Evolutionary conservation across 2,888 invertebrate genomes (phyloP), one percentile per base, ranked within the genome.

Genomic region (Sminthurides aquaticus): DNA sequence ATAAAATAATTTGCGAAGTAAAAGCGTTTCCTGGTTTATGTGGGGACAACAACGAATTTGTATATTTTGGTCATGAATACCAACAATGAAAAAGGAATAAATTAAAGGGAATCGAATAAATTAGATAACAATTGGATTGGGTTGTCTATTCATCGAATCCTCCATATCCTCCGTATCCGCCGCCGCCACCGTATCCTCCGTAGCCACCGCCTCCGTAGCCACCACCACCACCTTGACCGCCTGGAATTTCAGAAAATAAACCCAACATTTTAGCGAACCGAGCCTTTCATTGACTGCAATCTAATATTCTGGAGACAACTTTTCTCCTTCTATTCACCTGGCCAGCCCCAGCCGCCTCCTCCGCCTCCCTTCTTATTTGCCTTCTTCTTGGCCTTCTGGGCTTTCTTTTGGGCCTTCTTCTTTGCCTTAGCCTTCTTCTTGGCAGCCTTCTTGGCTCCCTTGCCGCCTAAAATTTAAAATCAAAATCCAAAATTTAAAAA

Each of bases 401-500:
- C 69, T 49, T 66, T 67, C 70, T 73, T 73, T 28, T 63, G 64
- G 55, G 66, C 67, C 66, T 71, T 71, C 72, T 72, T 72, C 69
- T 70, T 70, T 59, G 69, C 69, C 72, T 74, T 73, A 34, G 67
- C 66, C 71, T 71, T 71, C 71, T 71, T 71, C 65, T 71, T 68
- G 25, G 56, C 48, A 3, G 65, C 68, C 60, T 71, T 70, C 70
- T 67, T 65, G 58, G 18, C 43, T n/a, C 57, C 54, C 28, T 61
- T 64, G 8, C 67, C 62, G 26, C 57, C 43, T 22, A 15, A 15
- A 34, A 34, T 11, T 11, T 11, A 11, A 34, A 15, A 34, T 34
- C 15, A 34, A 15, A 34, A 25, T 54, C 49, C 25, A 60, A 5
- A 54, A 27, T 25, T 26, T 28, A 61, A 25, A 54, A 54, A 26